Evolutionary conservation across 2,113 vertebrate species (phyloP), one percentile per base, ranked within the genome.

Genomic region (Clarias magur): DNA sequence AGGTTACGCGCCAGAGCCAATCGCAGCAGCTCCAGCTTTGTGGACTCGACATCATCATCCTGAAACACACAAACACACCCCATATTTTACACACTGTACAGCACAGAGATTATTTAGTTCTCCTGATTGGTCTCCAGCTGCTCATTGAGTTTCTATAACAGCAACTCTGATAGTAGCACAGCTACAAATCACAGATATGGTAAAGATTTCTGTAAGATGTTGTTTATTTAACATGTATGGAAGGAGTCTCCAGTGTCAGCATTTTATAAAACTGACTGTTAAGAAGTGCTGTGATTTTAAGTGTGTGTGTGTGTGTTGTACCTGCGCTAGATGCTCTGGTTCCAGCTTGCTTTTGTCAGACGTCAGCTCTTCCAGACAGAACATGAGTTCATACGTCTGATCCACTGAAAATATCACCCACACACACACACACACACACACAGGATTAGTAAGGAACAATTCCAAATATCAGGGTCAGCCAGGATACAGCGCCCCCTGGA

Each of bases 361-460:
- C 0, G 96, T 98, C 90, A 98, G 94, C 90, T 99, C 97, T 93
- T 98, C 30, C 30, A 48, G 94, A 90, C 98, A 99, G 76, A 94
- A 94, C 96, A 99, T 97, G 90, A 99, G 90, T 92, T 97, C 96
- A 0, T 99, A 96, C 0, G 98, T 99, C 92, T 99, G 98, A 48
- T 98, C 97, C 11, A 96, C 95, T 25, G 98, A 96, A 89, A 99
- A 99, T 85, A 99, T 96, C 82, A 98, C 97, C 98, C 99, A 59
- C 16, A 82, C 23, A 86, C 72, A 8, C 3, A 34, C 38, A 56
- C 68, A 56, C 10, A 1, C 67, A 15, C 21, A 85, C 27, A 79
- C n/a, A 68, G 10, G 23, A 54, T 54, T 54, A 38, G 11, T 68
- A 68, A 27, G 27, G 12, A 68, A 73, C 48, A 48, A n/a, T 76